These are phyloP conservation scores for Crenichthys baileyi DNA, from an alignment of 2,797 vertebrate species.

Conservation along the genomic window DNA sequence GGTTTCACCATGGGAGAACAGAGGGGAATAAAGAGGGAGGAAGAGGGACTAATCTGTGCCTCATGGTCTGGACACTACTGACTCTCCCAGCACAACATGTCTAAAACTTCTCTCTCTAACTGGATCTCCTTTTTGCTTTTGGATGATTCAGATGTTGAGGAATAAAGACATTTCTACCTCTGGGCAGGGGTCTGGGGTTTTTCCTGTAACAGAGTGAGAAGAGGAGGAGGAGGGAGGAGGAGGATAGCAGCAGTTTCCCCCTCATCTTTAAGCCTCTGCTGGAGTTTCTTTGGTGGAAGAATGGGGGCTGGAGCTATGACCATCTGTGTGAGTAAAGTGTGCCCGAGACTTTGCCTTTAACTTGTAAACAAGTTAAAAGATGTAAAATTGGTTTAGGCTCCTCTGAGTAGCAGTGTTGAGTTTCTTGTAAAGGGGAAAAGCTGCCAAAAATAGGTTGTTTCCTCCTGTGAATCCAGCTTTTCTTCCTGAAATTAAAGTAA, in stretches of 20 bases:
- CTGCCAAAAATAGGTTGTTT: background rate
- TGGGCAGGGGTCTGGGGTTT: slow-evolving; percentile 41
- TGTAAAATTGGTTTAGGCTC: background rate
- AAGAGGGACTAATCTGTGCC: slow-evolving; percentile 55
- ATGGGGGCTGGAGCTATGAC: slow-evolving; percentile 94
- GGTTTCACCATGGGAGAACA: slow-evolving; percentile 81
- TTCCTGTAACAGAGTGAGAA: slow-evolving; percentile 52
- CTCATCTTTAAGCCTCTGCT: slow-evolving; percentile 69
- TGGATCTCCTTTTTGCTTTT: slow-evolving; percentile 38
- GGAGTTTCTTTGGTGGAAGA: slow-evolving; percentile 71
- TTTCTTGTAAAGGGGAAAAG: no score
- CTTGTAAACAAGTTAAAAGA: background rate
- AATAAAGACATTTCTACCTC: slow-evolving; percentile 22
- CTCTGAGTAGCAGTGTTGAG: background rate
- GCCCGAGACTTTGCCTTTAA: slow-evolving; percentile 13
- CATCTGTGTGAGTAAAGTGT: slow-evolving; percentile 90
- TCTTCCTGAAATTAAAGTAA: slow-evolving; percentile 4
- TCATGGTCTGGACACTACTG: slow-evolving; percentile 33
- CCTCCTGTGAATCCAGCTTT: background rate
- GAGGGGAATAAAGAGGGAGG: slow-evolving; percentile 55
- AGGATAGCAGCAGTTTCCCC: slow-evolving; percentile 48
- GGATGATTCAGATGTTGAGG: slow-evolving; percentile 43
- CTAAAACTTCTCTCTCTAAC: background rate
- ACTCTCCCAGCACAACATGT: slow-evolving; percentile 40
- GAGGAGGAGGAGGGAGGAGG: slow-evolving; percentile 48